Evolutionary conservation across 2,888 invertebrate species (phyloP).

Genomic region (Phanerotoma sp.): DNA sequence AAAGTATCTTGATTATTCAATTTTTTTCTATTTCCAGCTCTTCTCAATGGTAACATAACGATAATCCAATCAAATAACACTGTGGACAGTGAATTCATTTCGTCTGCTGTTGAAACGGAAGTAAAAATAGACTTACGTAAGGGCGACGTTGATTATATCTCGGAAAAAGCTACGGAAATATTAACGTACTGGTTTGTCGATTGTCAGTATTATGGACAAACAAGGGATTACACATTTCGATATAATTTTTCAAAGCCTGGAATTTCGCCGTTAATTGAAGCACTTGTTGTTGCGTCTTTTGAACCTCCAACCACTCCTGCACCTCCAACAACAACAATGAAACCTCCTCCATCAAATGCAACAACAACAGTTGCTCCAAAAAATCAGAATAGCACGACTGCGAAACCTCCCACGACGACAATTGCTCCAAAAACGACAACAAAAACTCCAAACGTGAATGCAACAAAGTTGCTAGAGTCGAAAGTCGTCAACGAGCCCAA

Average conservation of each 20-base stretch:
- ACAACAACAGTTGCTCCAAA: conserved; percentile 29
- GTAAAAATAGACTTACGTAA: conserved; percentile 61
- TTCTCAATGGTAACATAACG: conserved; percentile 68
- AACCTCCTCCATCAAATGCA: conserved; percentile 47
- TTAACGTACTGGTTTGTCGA: conserved; percentile 79
- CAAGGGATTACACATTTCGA: conserved; percentile 63
- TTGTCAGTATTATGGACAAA: conserved; percentile 69
- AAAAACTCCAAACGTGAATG: conserved; percentile 14
- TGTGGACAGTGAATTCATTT: conserved; percentile 65
- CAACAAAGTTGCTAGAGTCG: conserved; percentile 9
- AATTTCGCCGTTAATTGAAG: conserved; percentile 66
- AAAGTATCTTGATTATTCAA: conserved; percentile 7
- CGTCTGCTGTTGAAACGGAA: conserved; percentile 59
- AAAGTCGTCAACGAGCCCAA: conserved; percentile 19
- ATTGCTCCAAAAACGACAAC: conserved; percentile 21
- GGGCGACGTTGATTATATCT: conserved; percentile 66
- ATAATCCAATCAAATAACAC: conserved; percentile 66
- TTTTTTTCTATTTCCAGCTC: conserved; percentile 60
- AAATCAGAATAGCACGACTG: conserved; percentile 26
- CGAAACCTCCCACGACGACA: conserved; percentile 26
- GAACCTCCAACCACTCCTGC: conserved; percentile 59
- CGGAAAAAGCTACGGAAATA: conserved; percentile 60
- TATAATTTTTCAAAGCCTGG: conserved; percentile 68
- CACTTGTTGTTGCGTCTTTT: conserved; percentile 71
- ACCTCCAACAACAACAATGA: conserved; percentile 46